Evolutionary conservation across 2,888 invertebrate species (phyloP), one percentile per base, ranked within the genome.

Genomic region (Xanthia togata): DNA sequence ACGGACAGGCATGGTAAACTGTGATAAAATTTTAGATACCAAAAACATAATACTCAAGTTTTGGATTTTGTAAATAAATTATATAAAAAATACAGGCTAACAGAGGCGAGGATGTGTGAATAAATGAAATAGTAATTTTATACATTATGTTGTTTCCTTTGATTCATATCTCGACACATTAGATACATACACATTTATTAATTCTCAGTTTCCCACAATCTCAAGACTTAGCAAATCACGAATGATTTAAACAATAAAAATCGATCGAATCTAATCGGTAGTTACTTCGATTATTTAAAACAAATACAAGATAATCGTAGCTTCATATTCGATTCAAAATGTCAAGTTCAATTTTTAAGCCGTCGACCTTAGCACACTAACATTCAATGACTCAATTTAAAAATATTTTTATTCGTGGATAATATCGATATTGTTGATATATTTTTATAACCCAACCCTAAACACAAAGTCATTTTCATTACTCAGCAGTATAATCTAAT

Each of bases 21-120:
- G 95, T 96, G 95, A 96, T 96, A 95, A 79, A 86, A 70, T 88
- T 77, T 90, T 93, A 93, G 92, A 93, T 92, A 93, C 93, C 93
- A 92, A 94, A 96, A 94, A 92, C 89, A 90, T 91, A 95, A 96
- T 95, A 95, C 95, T 96, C 95, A 95, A 91, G 87, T 93, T 93
- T 93, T 93, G 93, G 93, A 89, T 86, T 95, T 86, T 84, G 93
- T 95, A 95, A 92, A 93, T 94, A 93, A 95, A 93, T 94, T 94
- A 93, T 94, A 92, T 92, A 3, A 93, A 92, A 91, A 92, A 89
- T 82, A 94, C 92, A 93, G 92, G 92, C 92, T 93, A 84, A 94
- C 90, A 93, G 92, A 90, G 93, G 94, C 94, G 96, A 95, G 96
- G 95, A 95, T 95, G 96, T 93, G 96, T 95, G 95, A 96, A 96